Evolutionary conservation across 1,140 invertebrate species (phyloP), one percentile per base, ranked within the genome.

Genomic region (Cydia fagiglandana): DNA sequence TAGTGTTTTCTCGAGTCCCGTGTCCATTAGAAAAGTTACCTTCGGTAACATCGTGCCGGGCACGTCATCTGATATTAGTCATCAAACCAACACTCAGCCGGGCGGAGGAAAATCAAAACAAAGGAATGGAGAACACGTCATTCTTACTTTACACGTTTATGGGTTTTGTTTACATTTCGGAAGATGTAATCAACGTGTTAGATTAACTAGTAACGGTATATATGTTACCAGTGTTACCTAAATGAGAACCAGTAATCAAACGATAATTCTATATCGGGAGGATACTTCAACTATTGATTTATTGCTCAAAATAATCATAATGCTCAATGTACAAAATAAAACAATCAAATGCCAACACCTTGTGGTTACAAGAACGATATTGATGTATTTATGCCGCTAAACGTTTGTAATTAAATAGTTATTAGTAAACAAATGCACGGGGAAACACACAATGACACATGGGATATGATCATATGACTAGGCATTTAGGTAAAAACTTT

Each of bases 21-120:
- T 83, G 84, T 83, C 84, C 83, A 88, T 91, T 89, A 88, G 80
- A 80, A 85, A 88, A 91, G 87, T 91, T 91, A 81, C 75, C 74
- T 78, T 78, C 53, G 1, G 73, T 68, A 74, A 73, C 79, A 76
- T 75, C 79, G 81, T 79, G 73, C 77, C 66, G 47, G 13, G 75
- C 76, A 78, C 78, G 88, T 89, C 87, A 87, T 80, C 75, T 78
- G 82, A 88, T 87, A 88, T 91, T 89, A 88, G 81, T 81, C 81
- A 81, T 77, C 70, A 70, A 13, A 56, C 24, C 73, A 61, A 28
- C 66, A 66, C 80, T 76, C 34, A 56, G 64, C 30, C 64, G 28
- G n/a, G 28, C 7, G 64, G 75, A 80, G 79, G 81, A 84, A 84
- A 84, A 83, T 74, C 64, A 78, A 78, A 75, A 82, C 77, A 75